Evolutionary conservation across 2,797 vertebrate genomes (phyloP).

Genomic region (Martes flavigula): DNA sequence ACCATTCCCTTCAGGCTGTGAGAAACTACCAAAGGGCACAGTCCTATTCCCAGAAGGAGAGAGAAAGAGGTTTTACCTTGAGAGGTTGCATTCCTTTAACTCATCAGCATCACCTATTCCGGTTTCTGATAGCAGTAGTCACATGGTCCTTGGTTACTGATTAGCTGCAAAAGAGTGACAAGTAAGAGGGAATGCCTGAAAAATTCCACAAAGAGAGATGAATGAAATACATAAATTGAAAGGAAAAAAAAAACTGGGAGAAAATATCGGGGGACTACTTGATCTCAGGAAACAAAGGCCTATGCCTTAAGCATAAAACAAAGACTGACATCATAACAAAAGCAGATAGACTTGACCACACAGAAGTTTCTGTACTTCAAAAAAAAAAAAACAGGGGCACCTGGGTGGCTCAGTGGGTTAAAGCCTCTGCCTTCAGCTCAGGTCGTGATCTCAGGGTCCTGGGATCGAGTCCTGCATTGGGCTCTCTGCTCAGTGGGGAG

Average conservation of each 20-base stretch:
- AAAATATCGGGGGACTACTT: background rate
- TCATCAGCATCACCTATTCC: background rate
- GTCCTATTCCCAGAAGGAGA: background rate
- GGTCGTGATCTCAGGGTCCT: too few species aligned
- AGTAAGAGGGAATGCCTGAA: slow-evolving; percentile 42
- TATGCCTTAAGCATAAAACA: background rate
- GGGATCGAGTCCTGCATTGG: too few species aligned
- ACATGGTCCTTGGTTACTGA: background rate
- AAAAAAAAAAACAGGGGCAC: background rate
- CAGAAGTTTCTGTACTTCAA: background rate
- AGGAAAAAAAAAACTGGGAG: background rate
- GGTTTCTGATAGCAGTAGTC: background rate
- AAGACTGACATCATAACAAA: background rate
- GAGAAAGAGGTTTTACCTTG: background rate
- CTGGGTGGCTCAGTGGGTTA: too few species aligned
- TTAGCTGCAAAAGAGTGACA: background rate
- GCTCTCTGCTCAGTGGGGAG: too few species aligned
- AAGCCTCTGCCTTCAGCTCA: too few species aligned
- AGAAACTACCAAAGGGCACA: background rate
- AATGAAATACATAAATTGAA: slow-evolving; percentile 8
- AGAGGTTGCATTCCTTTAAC: background rate
- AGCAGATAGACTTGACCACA: background rate
- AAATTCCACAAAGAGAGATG: background rate
- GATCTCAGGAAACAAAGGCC: background rate
- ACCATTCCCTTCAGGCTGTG: background rate